Evolutionary conservation across 2,797 vertebrate genomes (phyloP).

Genomic region (Myotis daubentonii): DNA sequence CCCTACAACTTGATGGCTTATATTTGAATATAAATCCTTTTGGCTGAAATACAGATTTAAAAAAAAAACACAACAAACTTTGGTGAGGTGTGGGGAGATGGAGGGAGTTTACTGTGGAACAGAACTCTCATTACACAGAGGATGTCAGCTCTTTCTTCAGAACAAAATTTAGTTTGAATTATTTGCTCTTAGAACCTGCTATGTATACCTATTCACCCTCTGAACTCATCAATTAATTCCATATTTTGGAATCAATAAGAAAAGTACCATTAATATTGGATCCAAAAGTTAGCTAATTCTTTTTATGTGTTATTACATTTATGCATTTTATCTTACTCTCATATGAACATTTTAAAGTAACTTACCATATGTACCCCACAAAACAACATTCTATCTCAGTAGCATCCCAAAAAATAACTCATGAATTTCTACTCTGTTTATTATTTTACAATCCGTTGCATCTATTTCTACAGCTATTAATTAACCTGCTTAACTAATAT

Average conservation of each 20-base stretch:
- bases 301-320: background rate
- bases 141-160: slow-evolving; percentile 41
- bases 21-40: slow-evolving; percentile 79
- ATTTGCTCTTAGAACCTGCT: slow-evolving; percentile 60
- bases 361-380: background rate
- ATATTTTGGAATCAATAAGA: slow-evolving; percentile 46
- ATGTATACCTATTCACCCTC: background rate
- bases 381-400: background rate
- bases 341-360: slow-evolving; percentile 54
- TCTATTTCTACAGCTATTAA: slow-evolving; percentile 7
- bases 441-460: background rate
- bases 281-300: slow-evolving; percentile 43
- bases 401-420: background rate
- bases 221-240: slow-evolving; percentile 64
- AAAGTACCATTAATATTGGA: slow-evolving; percentile 42
- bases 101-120: slow-evolving; percentile 13
- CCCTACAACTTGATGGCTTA: slow-evolving; percentile 74
- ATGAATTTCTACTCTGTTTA: background rate
- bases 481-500: background rate
- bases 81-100: background rate
- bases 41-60: slow-evolving; percentile 73
- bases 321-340: slow-evolving; percentile 3
- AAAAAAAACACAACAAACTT: slow-evolving; percentile 64
- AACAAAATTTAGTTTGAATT: slow-evolving; percentile 72
- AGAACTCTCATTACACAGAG: slow-evolving; percentile 66